A percentile compares a stretch with the other conserved stretches of the same genome.
Conservation (phyloP, 2,113 vertebrate species). For the Gallinago jamesoni region DNA sequence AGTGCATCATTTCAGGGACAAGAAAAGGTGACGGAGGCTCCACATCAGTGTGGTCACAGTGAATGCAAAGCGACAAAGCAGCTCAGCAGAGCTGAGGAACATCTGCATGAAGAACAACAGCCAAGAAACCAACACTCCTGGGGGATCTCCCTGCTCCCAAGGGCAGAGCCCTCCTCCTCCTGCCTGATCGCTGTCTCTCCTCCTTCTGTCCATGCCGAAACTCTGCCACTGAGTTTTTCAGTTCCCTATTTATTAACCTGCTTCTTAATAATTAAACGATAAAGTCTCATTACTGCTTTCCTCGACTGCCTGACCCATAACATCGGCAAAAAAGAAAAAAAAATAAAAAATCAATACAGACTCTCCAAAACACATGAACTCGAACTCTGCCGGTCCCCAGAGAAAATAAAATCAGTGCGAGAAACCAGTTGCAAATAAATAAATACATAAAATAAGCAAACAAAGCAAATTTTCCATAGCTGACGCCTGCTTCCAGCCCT, state of each 20-base stretch:
- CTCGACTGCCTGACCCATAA: not conserved
- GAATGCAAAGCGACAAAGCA: not conserved
- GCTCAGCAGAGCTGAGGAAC: not conserved
- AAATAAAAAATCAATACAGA: not conserved
- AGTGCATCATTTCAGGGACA: accelerated
- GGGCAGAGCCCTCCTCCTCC: not conserved
- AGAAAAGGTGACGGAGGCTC: not conserved
- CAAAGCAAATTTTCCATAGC: not conserved
- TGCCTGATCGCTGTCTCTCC: accelerated
- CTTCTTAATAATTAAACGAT: constrained; percentile 5
- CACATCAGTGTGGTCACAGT: not conserved
- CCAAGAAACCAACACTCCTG: not conserved
- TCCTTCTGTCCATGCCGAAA: not conserved
- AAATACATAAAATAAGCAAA: not conserved
- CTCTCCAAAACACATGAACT: not conserved
- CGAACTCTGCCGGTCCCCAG: not conserved
- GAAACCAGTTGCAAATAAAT: not conserved
- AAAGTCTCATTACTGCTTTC: constrained; percentile 19
- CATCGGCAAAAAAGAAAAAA: not conserved
- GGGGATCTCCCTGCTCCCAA: not conserved
- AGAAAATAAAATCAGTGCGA: not conserved
- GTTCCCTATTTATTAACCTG: not conserved
- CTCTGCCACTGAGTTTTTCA: not conserved
- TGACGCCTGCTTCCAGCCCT: constrained; percentile 67
- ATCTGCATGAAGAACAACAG: not conserved